Base-by-base conservation (phyloP, 2,888 invertebrate species). In the Acheta domesticus region DNA sequence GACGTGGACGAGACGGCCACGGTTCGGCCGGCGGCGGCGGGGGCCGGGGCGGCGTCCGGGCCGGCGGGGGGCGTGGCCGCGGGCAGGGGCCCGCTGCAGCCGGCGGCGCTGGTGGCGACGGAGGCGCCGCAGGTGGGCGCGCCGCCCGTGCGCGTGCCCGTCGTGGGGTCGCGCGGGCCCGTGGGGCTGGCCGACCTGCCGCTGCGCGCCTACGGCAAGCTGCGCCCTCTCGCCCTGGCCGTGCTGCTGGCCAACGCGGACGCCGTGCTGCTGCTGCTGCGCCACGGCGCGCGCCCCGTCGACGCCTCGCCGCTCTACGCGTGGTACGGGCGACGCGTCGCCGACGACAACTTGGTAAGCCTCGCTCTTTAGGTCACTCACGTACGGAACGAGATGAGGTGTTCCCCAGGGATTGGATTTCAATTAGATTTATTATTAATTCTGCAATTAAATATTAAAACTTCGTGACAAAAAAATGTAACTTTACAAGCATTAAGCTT, bases 161-260 rank as follows among this genome's bases (percentile, higher is more conserved):
- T n/a, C 12, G 16, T 14, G 16, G 62, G 4, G 16, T 14, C 62
- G 62, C 62, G 62, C n/a, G 62, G 62, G n/a, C 49, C 16, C 19
- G 85, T 88, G 82, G 88, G 92, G 75, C 93, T 94, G 84, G 91
- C 94, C 82, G 95, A 96, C 85, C 91, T 95, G 2, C 94, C 95
- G 16, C 91, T 96, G 86, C 94, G 94, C 85, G 94, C 94, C 80
- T 95, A 95, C 84, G 94, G 94, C 0, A 90, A 89, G 83, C 90
- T 92, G 11, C 90, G 93, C 0, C 93, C 94, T 1, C 87, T 94
- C 2, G 90, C 93, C 84, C 92, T 95, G 1, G 92, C 93, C 0
- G 88, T 93, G 82, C 93, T 94, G 85, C 90, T 94, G 84, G 92
- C 92, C 76, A 88, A 92, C 14, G 91, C 94, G 5, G 94, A 95